phyloP scores from a whole-genome alignment of 2,888 invertebrate species.

The Acleris emargana region DNA sequence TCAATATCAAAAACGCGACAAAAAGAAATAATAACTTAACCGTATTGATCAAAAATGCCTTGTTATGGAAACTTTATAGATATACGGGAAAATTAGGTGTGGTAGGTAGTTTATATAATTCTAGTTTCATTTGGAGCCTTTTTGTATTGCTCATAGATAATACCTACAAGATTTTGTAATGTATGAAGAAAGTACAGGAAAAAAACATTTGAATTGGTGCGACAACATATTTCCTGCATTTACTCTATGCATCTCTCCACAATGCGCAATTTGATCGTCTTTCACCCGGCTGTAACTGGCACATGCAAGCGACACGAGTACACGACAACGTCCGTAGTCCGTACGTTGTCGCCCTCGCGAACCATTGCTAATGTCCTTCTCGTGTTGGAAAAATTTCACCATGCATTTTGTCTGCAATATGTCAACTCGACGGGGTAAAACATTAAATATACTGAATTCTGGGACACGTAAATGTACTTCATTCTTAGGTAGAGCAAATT shows the following conservation, averaged over 20 bases:
- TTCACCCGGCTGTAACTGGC: slow-evolving; percentile 9
- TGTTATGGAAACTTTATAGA: too few relatives aligned
- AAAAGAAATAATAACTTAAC: too few relatives aligned
- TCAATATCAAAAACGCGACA: too few relatives aligned
- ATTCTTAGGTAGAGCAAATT: slow-evolving; percentile 14
- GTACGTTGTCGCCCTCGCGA: slow-evolving; percentile 15
- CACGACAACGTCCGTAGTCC: slow-evolving; percentile 2
- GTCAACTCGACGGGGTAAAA: slow-evolving; percentile 28
- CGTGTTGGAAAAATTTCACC: slow-evolving; percentile 34
- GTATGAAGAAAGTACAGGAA: not conserved
- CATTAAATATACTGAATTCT: slow-evolving; percentile 25
- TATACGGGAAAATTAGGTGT: too few relatives aligned
- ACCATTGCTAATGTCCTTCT: slow-evolving; percentile 29
- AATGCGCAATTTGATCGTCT: slow-evolving; percentile 5
- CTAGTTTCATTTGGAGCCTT: too few relatives aligned
- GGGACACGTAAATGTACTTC: slow-evolving; percentile 22
- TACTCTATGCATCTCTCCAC: not conserved
- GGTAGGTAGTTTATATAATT: too few relatives aligned
- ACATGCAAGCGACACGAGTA: slow-evolving; percentile 14
- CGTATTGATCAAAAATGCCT: too few relatives aligned
- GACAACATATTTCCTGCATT: not conserved
- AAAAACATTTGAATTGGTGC: not conserved
- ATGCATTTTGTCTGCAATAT: slow-evolving; percentile 32
- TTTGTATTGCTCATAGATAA: too few relatives aligned
- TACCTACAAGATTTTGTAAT: too few relatives aligned